Evolutionary conservation across 92 coral and sea anemone species (phyloP), one percentile per base, ranked within the genome.

Genomic region (Epizoanthus illoricatus): DNA sequence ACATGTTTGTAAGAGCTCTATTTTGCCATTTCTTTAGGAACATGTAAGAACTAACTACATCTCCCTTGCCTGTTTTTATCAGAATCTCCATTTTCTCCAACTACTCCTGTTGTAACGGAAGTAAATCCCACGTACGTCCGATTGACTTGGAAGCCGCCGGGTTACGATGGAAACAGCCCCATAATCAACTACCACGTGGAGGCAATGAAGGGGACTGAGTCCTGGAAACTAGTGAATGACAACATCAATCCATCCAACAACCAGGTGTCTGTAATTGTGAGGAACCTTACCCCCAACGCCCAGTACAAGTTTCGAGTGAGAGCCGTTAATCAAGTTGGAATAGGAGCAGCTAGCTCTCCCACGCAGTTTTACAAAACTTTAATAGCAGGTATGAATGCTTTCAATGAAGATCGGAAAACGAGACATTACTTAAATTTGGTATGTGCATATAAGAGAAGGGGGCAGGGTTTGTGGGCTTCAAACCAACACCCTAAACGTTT

Each of bases 61-160:
- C 36, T 49, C 36, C 55, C 33, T 9, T 21, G 11, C 3, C 19
- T 61, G 54, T 24, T 5, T 16, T 71, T 17, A 20, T 9, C 74
- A 93, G 97, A 93, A 85, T 85, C 92, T 2, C 97, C 97, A 4
- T 54, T 88, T 42, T 87, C 98, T n/a, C 99, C 99, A 13, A 80
- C 86, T 4, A 80, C 91, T 3, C 99, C 99, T 7, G 88, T 81
- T 10, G 97, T 97, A 19, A 87, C 88, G 47, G 71, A 90, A 56
- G 81, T 84, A 82, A 86, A 88, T 85, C 76, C 99, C 13, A 88
- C 86, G 59, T 90, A 94, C 55, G 91, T 97, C 52, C 92, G 94
- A 0, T 73, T 97, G 40, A 76, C 89, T 2, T 97, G 99, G 99
- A 60, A 67, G 28, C 97, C 97, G 1, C 97, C 97, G 0, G 98